Conservation (phyloP, 2,797 vertebrate species). For the Manis javanica region DNA sequence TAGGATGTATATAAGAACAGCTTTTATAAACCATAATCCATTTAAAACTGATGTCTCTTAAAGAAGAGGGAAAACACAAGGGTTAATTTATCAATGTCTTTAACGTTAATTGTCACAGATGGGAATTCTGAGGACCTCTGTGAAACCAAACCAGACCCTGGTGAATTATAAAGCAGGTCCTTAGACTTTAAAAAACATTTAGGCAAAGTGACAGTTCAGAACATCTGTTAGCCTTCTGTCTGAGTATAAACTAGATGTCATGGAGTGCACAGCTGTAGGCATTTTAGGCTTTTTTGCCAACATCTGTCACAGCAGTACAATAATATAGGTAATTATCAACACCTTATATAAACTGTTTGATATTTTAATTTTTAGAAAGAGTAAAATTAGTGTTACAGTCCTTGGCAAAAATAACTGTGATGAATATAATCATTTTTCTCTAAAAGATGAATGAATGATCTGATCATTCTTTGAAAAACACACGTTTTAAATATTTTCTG, state of each 20-base stretch:
- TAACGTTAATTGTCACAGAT: conserved; percentile 85
- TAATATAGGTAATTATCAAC: conserved; percentile 92
- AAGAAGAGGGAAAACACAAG: conserved; percentile 88
- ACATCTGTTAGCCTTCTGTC: conserved; percentile 93
- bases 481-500: conserved; percentile 80
- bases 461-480: conserved; percentile 79
- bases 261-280: conserved; percentile 93
- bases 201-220: conserved; percentile 92
- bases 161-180: conserved; percentile 86
- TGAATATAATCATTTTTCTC: conserved; percentile 74
- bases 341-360: conserved; percentile 89
- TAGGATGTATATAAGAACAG: conserved; percentile 84
- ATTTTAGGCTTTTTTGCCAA: conserved; percentile 93
- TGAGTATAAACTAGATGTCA: conserved; percentile 87
- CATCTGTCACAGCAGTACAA: conserved; percentile 93
- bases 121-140: conserved; percentile 86
- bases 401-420: conserved; percentile 77
- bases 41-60: conserved; percentile 84
- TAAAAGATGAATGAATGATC: conserved; percentile 81
- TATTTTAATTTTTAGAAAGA: conserved; percentile 90
- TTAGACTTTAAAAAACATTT: conserved; percentile 89
- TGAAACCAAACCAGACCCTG: conserved; percentile 86
- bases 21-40: conserved; percentile 79
- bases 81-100: conserved; percentile 86
- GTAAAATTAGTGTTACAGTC: conserved; percentile 88